Conservation (phyloP, 2,797 vertebrate genomes). For the Carapus acus region DNA sequence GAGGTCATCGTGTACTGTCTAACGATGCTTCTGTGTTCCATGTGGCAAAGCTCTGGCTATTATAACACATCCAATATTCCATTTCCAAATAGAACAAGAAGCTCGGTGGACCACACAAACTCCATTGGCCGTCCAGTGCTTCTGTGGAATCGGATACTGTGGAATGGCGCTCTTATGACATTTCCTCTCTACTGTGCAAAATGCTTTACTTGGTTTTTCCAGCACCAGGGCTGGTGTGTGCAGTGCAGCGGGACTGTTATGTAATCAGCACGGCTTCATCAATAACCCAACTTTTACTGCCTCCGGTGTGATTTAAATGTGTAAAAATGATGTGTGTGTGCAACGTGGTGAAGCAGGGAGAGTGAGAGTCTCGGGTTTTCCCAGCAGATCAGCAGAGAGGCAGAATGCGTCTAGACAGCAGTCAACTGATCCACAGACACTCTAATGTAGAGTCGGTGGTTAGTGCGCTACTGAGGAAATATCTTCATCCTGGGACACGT, state of each 20-base stretch:
- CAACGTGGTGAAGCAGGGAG: not conserved
- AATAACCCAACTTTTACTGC: not conserved
- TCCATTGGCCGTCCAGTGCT: not conserved
- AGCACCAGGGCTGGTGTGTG: no score
- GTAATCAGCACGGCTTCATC: not conserved
- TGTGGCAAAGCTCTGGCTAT: not conserved
- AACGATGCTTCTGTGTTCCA: not conserved
- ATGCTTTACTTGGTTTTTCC: no score
- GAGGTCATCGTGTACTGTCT: not conserved
- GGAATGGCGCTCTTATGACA: no score
- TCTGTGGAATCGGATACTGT: not conserved
- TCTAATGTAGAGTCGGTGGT: slow-evolving; percentile 3
- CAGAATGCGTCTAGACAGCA: slow-evolving; percentile 6
- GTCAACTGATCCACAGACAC: slow-evolving; percentile 15
- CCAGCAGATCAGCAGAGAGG: not conserved
- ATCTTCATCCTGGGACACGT: slow-evolving; percentile 16
- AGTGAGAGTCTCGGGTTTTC: slow-evolving; percentile 1
- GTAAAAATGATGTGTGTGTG: not conserved
- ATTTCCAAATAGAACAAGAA: not conserved
- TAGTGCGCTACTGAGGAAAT: slow-evolving; percentile 9
- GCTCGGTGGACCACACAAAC: not conserved
- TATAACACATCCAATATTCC: not conserved
- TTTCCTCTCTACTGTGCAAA: no score
- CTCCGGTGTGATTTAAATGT: not conserved
- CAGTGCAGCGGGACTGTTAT: no score